These are phyloP conservation scores for Sipha maydis DNA, from an alignment of 2,888 invertebrate genomes.

Conservation along the genomic window DNA sequence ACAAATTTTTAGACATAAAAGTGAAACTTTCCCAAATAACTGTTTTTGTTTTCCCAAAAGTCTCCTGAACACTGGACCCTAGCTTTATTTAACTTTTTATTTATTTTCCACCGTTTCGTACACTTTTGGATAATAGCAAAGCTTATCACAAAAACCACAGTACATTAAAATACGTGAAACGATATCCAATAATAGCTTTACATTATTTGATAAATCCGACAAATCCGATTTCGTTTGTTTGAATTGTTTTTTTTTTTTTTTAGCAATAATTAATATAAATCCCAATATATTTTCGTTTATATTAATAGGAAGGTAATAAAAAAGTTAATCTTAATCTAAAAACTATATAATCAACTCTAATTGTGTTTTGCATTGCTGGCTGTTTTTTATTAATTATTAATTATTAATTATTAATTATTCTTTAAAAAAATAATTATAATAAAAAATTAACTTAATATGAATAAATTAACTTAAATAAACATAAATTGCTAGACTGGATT, in stretches of 20 bases:
- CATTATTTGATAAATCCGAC: background rate
- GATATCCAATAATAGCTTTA: background rate
- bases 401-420: no score
- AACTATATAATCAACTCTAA: background rate
- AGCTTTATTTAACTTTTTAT: slow-evolving; percentile 41
- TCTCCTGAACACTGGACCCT: slow-evolving; percentile 15
- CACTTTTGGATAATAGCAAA: slow-evolving; percentile 16
- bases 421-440: no score
- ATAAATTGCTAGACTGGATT: no score
- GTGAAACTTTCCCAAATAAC: slow-evolving; percentile 39
- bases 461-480: no score
- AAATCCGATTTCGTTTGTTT: background rate
- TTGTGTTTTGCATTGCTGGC: background rate
- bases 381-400: background rate
- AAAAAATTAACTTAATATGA: no score
- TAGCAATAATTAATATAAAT: background rate
- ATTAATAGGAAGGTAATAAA: no score
- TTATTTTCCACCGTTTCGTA: slow-evolving; percentile 22
- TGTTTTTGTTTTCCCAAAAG: slow-evolving; percentile 41
- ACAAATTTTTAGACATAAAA: slow-evolving; percentile 32
- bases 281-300: background rate
- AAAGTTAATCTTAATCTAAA: background rate
- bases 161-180: background rate
- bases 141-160: background rate
- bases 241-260: background rate